phyloP scores from a whole-genome alignment of 2,888 invertebrate species.

The Chrysolina americana region DNA sequence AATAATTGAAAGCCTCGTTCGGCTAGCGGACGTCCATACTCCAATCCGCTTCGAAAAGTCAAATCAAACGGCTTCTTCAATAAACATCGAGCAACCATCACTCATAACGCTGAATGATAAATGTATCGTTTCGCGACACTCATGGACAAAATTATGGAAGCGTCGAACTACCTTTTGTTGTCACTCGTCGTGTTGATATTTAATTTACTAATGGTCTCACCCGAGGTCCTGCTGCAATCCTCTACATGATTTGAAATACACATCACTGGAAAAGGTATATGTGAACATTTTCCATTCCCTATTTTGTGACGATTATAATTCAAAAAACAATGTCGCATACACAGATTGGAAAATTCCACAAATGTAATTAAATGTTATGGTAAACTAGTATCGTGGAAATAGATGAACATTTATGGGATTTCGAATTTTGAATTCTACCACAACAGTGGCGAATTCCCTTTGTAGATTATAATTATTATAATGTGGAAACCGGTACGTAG shows the following conservation, averaged over 20 bases:
- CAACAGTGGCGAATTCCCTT: neutral
- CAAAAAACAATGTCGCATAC: neutral
- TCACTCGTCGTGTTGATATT: slow-evolving; percentile 3
- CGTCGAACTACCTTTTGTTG: neutral
- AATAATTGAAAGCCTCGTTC: too few species aligned
- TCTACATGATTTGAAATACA: neutral
- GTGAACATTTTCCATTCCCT: neutral
- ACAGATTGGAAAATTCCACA: neutral
- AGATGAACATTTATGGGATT: neutral
- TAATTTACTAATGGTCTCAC: slow-evolving; percentile 5
- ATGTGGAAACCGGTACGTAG: neutral
- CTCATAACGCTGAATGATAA: too few species aligned
- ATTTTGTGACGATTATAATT: neutral
- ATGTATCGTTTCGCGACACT: too few species aligned
- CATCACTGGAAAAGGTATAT: neutral
- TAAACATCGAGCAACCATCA: too few species aligned
- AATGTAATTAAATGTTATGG: neutral
- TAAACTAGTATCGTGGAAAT: neutral
- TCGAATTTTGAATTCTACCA: neutral
- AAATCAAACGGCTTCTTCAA: too few species aligned
- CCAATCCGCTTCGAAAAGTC: too few species aligned
- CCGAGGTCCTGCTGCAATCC: neutral
- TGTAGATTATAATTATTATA: neutral
- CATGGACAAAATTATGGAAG: neutral
- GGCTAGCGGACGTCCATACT: too few species aligned